These are phyloP conservation scores for Lepus oiostolus DNA, from an alignment of 2,797 vertebrate genomes.

Conservation along the genomic window DNA sequence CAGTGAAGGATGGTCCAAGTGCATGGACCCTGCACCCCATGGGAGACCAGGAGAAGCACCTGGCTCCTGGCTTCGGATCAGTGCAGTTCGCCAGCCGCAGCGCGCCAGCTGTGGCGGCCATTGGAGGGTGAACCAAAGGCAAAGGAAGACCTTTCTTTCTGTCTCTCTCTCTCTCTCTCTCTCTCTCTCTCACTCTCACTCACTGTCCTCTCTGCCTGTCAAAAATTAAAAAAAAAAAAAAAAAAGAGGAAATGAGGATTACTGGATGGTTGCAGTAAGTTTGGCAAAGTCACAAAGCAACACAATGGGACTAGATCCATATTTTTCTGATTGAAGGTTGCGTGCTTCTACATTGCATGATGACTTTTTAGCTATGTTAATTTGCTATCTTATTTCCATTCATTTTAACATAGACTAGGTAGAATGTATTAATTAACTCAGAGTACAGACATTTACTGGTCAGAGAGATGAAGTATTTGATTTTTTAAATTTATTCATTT, in stretches of 20 bases:
- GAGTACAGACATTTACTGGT: background rate
- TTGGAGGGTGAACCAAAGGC: no score
- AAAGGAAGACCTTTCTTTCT: no score
- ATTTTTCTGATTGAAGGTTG: background rate
- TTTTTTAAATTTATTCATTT: background rate
- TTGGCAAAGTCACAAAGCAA: background rate
- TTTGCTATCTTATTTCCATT: conserved; percentile 42
- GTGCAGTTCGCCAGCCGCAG: no score
- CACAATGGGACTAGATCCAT: background rate
- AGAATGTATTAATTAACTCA: background rate
- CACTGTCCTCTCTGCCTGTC: no score
- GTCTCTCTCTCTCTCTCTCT: no score
- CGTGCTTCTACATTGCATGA: background rate
- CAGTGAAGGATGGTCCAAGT: no score
- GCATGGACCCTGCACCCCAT: no score
- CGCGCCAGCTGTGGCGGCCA: no score
- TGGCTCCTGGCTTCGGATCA: no score
- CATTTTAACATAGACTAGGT: background rate
- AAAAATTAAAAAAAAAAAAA: no score
- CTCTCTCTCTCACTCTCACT: no score
- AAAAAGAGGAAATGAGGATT: background rate
- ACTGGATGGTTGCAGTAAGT: background rate
- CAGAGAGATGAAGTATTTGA: background rate
- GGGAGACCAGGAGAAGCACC: no score
- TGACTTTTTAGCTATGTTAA: conserved; percentile 32